Evolutionary conservation across 2,888 invertebrate species (phyloP).

Genomic region (Physocephala rufipes): DNA sequence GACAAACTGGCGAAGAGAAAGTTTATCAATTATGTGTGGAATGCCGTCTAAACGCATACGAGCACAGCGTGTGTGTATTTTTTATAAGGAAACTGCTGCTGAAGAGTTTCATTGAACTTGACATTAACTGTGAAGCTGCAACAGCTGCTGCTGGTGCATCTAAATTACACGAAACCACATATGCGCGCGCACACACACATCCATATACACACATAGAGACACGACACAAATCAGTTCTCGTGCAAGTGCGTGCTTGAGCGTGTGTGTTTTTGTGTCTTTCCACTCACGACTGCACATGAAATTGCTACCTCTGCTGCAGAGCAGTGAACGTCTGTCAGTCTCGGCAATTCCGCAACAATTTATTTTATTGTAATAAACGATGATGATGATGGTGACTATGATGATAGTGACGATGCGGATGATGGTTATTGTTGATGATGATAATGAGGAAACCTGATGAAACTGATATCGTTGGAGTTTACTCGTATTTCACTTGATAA

Average conservation of each 20-base stretch:
- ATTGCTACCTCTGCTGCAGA: too few species aligned
- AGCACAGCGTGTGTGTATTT: too few species aligned
- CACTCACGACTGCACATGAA: slow-evolving; percentile 6
- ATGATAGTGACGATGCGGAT: too few species aligned
- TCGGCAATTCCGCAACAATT: neutral
- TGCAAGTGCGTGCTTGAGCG: neutral
- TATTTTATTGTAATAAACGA: neutral
- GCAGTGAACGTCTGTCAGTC: too few species aligned
- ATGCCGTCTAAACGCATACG: neutral
- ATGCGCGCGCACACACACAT: too few species aligned
- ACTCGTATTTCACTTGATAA: slow-evolving; percentile 14
- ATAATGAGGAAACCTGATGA: neutral
- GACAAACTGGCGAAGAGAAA: too few species aligned
- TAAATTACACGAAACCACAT: slow-evolving; percentile 26
- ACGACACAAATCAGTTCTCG: neutral
- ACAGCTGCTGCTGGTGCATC: slow-evolving; percentile 7
- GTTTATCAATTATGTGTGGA: neutral
- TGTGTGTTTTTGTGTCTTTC: slow-evolving; percentile 16
- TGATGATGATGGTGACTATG: too few species aligned
- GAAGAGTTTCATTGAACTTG: slow-evolving; percentile 38
- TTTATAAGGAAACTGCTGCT: neutral
- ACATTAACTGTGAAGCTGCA: slow-evolving; percentile 39
- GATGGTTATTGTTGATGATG: neutral
- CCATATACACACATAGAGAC: too few species aligned
- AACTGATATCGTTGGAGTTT: too few species aligned